Base-by-base conservation (phyloP, 2,888 invertebrate species). In the Calameuta pallipes region DNA sequence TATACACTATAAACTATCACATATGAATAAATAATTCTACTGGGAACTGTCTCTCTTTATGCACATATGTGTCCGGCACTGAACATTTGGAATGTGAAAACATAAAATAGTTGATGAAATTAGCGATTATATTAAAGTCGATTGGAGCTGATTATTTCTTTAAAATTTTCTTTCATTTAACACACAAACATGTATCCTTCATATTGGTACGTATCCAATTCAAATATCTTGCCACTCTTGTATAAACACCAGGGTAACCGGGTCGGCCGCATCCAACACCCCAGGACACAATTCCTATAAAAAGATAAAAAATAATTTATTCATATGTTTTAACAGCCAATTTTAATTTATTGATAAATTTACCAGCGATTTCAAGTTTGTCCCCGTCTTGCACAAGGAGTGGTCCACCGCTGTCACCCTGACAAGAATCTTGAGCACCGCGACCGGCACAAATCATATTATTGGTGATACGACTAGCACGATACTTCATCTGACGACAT, bases 391-490 rank as follows among this genome's bases (percentile, higher is more conserved):
- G 95, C 4, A 97, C 92, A 0, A 97, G 92, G 73, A 97, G 92
- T 0, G 97, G 97, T 0, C 97, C 97, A 30, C 97, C 97, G 84
- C 97, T 97, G 90, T 97, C 97, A 0, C 97, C 97, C 92, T 97
- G 97, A 87, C 97, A 97, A 0, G 97, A 97, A 91, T 97, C 97
- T 88, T 96, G 95, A 11, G 94, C 94, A 3, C 96, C 96, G 82
- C 94, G 94, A 23, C 97, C 97, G 12, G 97, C 97, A 89, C 97
- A 97, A 79, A 97, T 89, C 97, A 97, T 97, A 87, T 96, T 96
- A 78, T 94, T 93, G 12, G 97, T 97, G 83, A 97, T 97, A 85
- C 97, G 93, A 23, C 95, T 94, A 0, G 97, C 96, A 79, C 96
- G 94, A 88, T 97, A 97, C 91, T 97, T 97, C 94, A 96, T 96